phyloP scores from a whole-genome alignment of 2,888 invertebrate species.

The Thysanoteuthis rhombus region DNA sequence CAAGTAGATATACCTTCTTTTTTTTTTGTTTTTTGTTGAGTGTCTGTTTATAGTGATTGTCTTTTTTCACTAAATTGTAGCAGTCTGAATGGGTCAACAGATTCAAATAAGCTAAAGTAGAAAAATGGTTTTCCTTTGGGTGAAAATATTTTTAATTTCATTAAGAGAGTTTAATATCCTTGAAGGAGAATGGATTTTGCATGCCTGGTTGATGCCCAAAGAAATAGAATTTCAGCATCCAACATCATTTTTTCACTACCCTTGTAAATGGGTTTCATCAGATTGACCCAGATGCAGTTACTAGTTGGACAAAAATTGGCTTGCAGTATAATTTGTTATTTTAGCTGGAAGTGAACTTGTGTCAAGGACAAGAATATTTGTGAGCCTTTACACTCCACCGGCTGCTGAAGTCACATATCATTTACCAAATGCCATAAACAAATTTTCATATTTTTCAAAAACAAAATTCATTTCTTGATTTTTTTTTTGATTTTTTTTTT shows the following conservation, averaged over 20 bases:
- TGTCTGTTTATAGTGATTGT: too few species aligned
- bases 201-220: neutral
- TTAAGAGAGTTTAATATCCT: neutral
- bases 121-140: too few species aligned
- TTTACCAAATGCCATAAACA: neutral
- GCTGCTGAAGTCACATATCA: slow-evolving; percentile 12
- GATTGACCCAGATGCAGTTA: neutral
- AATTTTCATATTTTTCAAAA: too few species aligned
- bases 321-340: neutral
- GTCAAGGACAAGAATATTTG: neutral
- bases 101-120: neutral
- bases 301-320: neutral
- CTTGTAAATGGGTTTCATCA: neutral
- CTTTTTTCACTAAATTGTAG: too few species aligned
- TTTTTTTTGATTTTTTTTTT: neutral
- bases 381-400: neutral
- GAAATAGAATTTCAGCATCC: neutral
- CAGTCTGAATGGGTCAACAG: neutral
- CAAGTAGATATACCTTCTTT: too few species aligned
- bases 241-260: neutral
- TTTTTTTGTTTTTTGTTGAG: too few species aligned
- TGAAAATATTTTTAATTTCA: neutral
- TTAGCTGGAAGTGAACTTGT: neutral
- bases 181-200: neutral
- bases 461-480: too few species aligned